Conservation (phyloP, 53 echinoderm and acorn worm species). For the Antedon mediterranea region DNA sequence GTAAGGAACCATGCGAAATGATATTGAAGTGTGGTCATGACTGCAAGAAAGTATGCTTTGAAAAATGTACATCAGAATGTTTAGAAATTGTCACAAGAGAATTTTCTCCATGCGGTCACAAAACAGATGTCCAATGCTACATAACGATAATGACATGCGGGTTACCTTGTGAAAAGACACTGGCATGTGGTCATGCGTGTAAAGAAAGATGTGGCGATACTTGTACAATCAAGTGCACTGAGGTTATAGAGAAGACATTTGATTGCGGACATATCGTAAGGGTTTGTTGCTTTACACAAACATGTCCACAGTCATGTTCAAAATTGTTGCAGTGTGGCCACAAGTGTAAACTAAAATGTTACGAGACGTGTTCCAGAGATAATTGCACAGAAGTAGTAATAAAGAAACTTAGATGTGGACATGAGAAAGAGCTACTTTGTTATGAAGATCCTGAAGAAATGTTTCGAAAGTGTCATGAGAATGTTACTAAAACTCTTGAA, state of each 20-base stretch:
- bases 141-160: background rate
- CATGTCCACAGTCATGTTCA: constrained; percentile 22
- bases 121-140: background rate
- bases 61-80: background rate
- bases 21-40: background rate
- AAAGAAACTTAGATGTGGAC: constrained; percentile 30
- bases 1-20: background rate
- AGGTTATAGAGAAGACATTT: background rate
- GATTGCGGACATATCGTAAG: constrained; percentile 24
- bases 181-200: constrained; percentile 32
- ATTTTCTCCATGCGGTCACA: background rate
- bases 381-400: constrained; percentile 14
- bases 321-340: background rate
- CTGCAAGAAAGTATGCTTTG: background rate
- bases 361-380: background rate
- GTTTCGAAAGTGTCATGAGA: background rate
- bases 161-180: constrained; percentile 4
- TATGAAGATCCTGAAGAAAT: constrained; percentile 10
- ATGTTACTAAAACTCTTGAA: too few relatives aligned
- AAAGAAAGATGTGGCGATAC: constrained; percentile 22
- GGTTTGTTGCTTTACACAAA: constrained; percentile 27
- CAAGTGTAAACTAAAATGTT: background rate
- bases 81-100: background rate
- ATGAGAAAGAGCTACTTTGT: constrained; percentile 22
- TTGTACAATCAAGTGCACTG: constrained; percentile 10